Base-by-base conservation (phyloP, 2,797 vertebrate genomes). In the Rhabdomys pumilio region DNA sequence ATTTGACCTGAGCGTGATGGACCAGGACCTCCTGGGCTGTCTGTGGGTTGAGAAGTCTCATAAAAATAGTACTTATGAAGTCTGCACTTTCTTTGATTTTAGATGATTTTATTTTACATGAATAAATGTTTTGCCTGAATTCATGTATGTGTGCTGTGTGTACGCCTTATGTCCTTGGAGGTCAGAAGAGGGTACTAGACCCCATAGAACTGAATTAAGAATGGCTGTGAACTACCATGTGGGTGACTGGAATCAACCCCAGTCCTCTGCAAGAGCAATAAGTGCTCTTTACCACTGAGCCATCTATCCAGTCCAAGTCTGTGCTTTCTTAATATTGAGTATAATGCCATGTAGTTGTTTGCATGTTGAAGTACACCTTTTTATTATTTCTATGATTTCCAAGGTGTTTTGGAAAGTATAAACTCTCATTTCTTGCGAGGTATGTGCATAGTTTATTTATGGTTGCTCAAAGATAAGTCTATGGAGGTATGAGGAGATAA, bases 311-410 rank as follows among this genome's bases (percentile, higher is more conserved):
- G 41, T 26, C 41, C 26, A 34, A 31, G 26, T 44, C 59, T 47
- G 38, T 31, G 22, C 63, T 95, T 96, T 91, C 55, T 91, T 69
- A 19, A 76, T 38, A 29, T n/a, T 38, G 41, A 61, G 12, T 93
- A 22, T 38, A 87, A 85, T 6, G 13, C 57, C 53, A 82, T 88
- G 57, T 1, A 10, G 50, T 10, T 20, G 76, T 92, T 84, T 93
- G 12, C 24, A 61, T 76, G 22, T 88, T 75, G 76, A 84, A 65
- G 59, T 50, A 85, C 10, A 85, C 44, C 29, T 85, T 95, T 92
- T 86, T 83, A 50, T 85, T 76, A 92, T 89, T 65, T 61, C n/a
- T 81, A 93, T 55, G 41, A 20, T 93, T 92, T 90, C 83, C 9
- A 87, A 55, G 29, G 8, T 31, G 9, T 63, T 95, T 97, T 90